Conservation (phyloP, 2,888 invertebrate genomes). For the Tachina lurida region DNA sequence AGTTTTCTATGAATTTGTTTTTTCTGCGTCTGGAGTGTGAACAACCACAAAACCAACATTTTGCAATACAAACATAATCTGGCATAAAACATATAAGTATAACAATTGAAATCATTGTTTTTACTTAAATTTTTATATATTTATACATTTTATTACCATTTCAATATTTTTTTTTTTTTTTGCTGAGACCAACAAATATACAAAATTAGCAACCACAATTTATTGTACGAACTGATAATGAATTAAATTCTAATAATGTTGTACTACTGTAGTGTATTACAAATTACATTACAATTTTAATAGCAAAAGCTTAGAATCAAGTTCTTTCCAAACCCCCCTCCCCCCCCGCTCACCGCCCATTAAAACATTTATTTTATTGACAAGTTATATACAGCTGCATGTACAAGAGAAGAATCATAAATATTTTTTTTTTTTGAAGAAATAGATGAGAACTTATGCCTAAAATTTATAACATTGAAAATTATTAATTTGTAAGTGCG, state of each 20-base stretch:
- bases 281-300: background rate
- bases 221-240: constrained; percentile 48
- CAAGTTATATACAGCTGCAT: too few species aligned
- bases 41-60: constrained; percentile 40
- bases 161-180: constrained; percentile 12
- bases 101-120: constrained; percentile 45
- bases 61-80: background rate
- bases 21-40: background rate
- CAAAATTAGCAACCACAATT: constrained; percentile 37
- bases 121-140: background rate
- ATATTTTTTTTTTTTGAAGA: too few species aligned
- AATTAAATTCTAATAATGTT: constrained; percentile 37
- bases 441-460: too few species aligned
- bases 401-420: too few species aligned
- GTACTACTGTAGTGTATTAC: background rate
- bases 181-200: constrained; percentile 5
- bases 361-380: too few species aligned
- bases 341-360: too few species aligned
- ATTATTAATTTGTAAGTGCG: too few species aligned
- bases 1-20: constrained; percentile 7
- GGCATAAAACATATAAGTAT: background rate
- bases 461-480: too few species aligned
- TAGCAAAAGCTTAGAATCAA: too few species aligned
- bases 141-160: background rate
- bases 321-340: too few species aligned